phyloP scores from a whole-genome alignment of 2,888 invertebrate species.

The Ophion obscuratus region DNA sequence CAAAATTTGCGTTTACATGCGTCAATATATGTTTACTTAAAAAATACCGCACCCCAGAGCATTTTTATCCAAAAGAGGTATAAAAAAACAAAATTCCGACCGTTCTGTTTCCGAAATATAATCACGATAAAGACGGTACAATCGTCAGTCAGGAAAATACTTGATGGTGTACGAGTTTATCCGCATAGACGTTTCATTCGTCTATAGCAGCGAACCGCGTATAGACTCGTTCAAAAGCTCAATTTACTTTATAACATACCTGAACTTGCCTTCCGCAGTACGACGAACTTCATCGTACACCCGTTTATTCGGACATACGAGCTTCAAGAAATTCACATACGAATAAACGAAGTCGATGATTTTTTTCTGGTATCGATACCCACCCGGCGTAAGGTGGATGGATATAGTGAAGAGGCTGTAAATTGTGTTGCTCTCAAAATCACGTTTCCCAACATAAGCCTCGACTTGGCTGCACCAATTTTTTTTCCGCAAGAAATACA shows the following conservation, averaged over 20 bases:
- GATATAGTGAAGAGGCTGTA: constrained; percentile 90
- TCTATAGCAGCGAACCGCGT: background rate
- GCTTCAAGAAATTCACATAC: constrained; percentile 88
- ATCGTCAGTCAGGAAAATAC: background rate
- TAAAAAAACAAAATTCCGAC: background rate
- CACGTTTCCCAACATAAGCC: constrained; percentile 90
- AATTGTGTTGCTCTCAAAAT: constrained; percentile 91
- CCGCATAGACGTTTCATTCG: background rate
- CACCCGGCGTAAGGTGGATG: constrained; percentile 91
- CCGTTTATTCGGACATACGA: too few species aligned
- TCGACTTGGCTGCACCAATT: constrained; percentile 91
- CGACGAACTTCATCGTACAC: too few species aligned
- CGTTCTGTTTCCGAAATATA: background rate
- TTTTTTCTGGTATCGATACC: constrained; percentile 89
- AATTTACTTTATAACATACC: constrained; percentile 67
- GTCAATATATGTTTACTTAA: background rate
- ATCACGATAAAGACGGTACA: background rate
- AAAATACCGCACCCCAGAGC: too few species aligned
- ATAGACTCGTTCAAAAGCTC: background rate
- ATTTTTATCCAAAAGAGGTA: too few species aligned
- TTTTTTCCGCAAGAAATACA: constrained; percentile 90
- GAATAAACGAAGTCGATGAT: constrained; percentile 92
- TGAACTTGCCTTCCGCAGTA: constrained; percentile 89
- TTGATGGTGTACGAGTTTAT: background rate
- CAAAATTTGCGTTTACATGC: background rate